phyloP scores from a whole-genome alignment of 2,888 invertebrate species.

The Psylliodes chrysocephalus region DNA sequence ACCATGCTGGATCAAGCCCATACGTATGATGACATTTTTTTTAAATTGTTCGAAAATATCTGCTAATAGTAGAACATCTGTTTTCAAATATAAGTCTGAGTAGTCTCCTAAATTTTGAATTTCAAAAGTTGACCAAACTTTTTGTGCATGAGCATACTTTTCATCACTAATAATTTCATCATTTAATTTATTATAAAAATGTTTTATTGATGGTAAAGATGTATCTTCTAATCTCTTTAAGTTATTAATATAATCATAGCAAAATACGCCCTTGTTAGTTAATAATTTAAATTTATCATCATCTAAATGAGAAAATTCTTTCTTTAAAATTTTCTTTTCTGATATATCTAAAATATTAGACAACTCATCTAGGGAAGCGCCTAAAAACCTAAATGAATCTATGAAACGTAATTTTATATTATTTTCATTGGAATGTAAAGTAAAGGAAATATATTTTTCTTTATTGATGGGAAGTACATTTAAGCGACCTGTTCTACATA shows the following conservation, averaged over 20 bases:
- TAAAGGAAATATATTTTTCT: background rate
- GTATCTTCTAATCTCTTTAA: slow-evolving; percentile 37
- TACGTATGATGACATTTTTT: background rate
- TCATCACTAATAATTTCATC: slow-evolving; percentile 41
- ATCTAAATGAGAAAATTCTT: too few relatives aligned
- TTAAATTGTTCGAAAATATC: slow-evolving; percentile 3
- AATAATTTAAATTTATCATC: background rate
- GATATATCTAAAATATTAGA: background rate
- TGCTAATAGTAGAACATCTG: slow-evolving; percentile 21
- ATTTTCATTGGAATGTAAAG: background rate
- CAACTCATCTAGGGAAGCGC: background rate
- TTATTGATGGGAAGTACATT: background rate
- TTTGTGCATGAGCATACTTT: slow-evolving; percentile 52
- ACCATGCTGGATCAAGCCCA: slow-evolving; percentile 28
- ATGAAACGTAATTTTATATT: background rate
- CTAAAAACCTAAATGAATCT: background rate
- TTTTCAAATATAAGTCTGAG: slow-evolving; percentile 44
- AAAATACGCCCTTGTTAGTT: slow-evolving; percentile 17
- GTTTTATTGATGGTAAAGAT: slow-evolving; percentile 42
- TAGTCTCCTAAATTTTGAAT: slow-evolving; percentile 52
- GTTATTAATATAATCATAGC: slow-evolving; percentile 48
- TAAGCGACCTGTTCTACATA: slow-evolving; percentile 39
- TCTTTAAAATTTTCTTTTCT: too few relatives aligned
- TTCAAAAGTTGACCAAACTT: slow-evolving; percentile 51
- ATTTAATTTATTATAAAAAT: slow-evolving; percentile 44